Base-by-base conservation (phyloP, 2,888 invertebrate genomes). In the Dicyrtomina minuta region DNA sequence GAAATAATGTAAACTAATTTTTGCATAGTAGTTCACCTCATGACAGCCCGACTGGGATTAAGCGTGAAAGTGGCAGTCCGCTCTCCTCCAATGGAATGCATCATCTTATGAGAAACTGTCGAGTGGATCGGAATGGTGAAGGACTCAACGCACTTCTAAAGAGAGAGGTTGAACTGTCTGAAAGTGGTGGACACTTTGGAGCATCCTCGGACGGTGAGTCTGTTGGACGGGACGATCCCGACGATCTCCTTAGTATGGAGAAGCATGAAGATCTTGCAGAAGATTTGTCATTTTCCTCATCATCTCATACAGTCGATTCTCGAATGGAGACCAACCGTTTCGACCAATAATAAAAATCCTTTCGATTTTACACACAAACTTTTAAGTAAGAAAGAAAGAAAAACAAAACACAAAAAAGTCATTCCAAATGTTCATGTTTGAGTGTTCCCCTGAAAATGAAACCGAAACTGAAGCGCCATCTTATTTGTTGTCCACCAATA, bases 231-330 rank as follows among this genome's bases (percentile, higher is more conserved):
- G 77, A 77, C 53, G 78, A 76, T 56, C 76, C 72, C 20, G 77
- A 77, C 66, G 76, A 76, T 69, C 71, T 74, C 61, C 60, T 74
- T 22, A 56, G 60, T 3, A 72, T 74, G 66, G 77, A 76, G 59
- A 78, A 78, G 62, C 74, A 75, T 55, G 78, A 78, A 71, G 78
- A 78, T 68, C 73, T 78, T 17, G 78, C 78, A 1, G 78, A 78
- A 70, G 78, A 78, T 70, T 75, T 78, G 55, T 78, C 78, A 64
- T 78, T 77, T 61, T 74, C 78, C 20, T 77, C 78, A 27, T 76
- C 77, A 49, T 74, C 76, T 53, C 77, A 77, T 53, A 59, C 72
- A 13, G 56, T 66, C 3, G 72, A 72, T 46, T 62, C 72, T 2
- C 24, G 72, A 41, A 51, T 58, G 20, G 69, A 70, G 26, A 27